Conservation (phyloP, 2,888 invertebrate species). For the Diaprepes abbreviatus region DNA sequence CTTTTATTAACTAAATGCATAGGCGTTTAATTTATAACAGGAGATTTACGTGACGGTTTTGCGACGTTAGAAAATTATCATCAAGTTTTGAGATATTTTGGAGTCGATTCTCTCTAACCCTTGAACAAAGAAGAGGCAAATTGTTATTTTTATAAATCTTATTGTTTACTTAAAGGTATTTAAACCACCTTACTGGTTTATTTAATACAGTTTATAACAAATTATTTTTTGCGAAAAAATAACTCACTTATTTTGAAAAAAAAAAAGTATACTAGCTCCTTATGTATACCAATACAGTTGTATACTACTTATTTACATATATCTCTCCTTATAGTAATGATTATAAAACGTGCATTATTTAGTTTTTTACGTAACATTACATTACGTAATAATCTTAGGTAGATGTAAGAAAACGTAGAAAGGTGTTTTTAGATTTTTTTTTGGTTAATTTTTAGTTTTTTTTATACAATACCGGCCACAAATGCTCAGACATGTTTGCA, state of each 20-base stretch:
- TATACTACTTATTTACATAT: conserved; percentile 37
- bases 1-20: neutral
- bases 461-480: neutral
- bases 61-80: too few relatives aligned
- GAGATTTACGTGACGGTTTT: too few relatives aligned
- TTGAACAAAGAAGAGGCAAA: too few relatives aligned
- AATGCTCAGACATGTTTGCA: neutral
- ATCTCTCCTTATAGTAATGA: conserved; percentile 6
- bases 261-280: conserved; percentile 38
- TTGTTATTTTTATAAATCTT: too few relatives aligned
- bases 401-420: conserved; percentile 2
- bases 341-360: conserved; percentile 46
- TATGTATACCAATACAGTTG: conserved; percentile 46
- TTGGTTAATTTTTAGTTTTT: neutral
- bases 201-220: too few relatives aligned
- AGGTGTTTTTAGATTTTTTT: too few relatives aligned
- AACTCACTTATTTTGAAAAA: conserved; percentile 12
- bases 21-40: neutral
- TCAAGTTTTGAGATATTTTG: too few relatives aligned
- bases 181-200: too few relatives aligned
- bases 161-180: too few relatives aligned
- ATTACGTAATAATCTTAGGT: conserved; percentile 18
- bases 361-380: conserved; percentile 44
- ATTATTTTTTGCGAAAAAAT: neutral
- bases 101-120: too few relatives aligned